Evolutionary conservation across 1,140 invertebrate genomes (phyloP), one percentile per base, ranked within the genome.

Genomic region (Bombus consobrinus): DNA sequence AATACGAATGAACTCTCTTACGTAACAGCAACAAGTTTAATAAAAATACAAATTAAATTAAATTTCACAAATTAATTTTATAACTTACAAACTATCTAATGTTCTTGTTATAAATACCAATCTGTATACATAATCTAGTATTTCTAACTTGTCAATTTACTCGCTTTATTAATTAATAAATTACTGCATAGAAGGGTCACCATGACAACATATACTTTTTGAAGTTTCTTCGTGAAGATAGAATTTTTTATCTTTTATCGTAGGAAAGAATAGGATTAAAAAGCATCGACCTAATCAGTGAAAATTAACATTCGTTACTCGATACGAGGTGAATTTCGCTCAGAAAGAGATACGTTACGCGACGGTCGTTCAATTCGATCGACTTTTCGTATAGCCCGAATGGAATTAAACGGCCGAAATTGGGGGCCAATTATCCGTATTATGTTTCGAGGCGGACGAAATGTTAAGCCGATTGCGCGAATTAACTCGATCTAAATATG

Each of bases 351-450:
- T 37, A n/a, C 25, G 41, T 34, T 37, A n/a, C 32, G 41, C 47
- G 22, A 28, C 47, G 41, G 1, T 37, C 22, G 41, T 22, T 37
- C 28, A 15, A 69, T 25, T 78, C 82, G 64, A 71, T 84, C n/a
- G 25, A 47, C 39, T 79, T 72, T 85, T 66, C 32, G 18, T 13
- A 32, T 6, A 28, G 28, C 53, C 62, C 28, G 39, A 66, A 80
- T 47, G 41, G 34, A 73, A 80, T 80, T 53, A 80, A 80, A 71
- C 77, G 83, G 57, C 72, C 39, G 83, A 85, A 85, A 85, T 85
- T 47, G 39, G 22, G 8, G 25, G 32, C 41, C 69, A 85, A 81
- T 85, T 81, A 64, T 43, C 53, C 13, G 53, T 25, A 81, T 81
- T 85, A 73, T 80, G 47, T 72, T 80, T 72, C 69, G 69, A 66